Evolutionary conservation across 2,113 vertebrate species (phyloP).

Genomic region (Cyprinus carpio): DNA sequence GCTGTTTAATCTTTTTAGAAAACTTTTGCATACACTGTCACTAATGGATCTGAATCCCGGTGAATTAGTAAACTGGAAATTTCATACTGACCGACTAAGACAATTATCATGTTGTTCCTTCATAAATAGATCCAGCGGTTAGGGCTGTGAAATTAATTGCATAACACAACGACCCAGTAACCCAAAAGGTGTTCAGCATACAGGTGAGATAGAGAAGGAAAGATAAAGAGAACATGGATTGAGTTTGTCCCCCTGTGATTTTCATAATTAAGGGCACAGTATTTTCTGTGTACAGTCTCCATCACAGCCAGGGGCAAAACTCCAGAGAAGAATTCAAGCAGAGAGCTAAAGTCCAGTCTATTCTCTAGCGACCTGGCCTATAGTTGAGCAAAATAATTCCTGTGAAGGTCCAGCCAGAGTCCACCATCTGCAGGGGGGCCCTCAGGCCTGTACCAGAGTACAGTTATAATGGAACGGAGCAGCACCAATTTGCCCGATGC

Average conservation of each 20-base stretch:
- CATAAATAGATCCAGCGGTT: conserved; percentile 53
- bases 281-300: conserved; percentile 17
- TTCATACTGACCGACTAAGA: conserved; percentile 54
- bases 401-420: conserved; percentile 22
- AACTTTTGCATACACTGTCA: conserved; percentile 52
- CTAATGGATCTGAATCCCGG: conserved; percentile 25
- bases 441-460: background rate
- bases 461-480: conserved; percentile 22
- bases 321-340: background rate
- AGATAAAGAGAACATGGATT: background rate
- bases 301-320: background rate
- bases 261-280: conserved; percentile 21
- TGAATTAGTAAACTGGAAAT: conserved; percentile 51
- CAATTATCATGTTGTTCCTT: conserved; percentile 47
- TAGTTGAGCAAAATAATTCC: background rate
- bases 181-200: background rate
- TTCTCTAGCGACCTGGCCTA: conserved; percentile 29
- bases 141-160: conserved; percentile 48
- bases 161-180: conserved; percentile 50
- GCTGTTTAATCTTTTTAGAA: conserved; percentile 6
- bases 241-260: conserved; percentile 17
- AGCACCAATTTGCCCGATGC: background rate
- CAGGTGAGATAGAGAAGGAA: background rate
- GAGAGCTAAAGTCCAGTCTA: conserved; percentile 21
- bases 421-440: conserved; percentile 6